Evolutionary conservation across 1,140 invertebrate species (phyloP), one percentile per base, ranked within the genome.

Genomic region (Achatina immaculata): DNA sequence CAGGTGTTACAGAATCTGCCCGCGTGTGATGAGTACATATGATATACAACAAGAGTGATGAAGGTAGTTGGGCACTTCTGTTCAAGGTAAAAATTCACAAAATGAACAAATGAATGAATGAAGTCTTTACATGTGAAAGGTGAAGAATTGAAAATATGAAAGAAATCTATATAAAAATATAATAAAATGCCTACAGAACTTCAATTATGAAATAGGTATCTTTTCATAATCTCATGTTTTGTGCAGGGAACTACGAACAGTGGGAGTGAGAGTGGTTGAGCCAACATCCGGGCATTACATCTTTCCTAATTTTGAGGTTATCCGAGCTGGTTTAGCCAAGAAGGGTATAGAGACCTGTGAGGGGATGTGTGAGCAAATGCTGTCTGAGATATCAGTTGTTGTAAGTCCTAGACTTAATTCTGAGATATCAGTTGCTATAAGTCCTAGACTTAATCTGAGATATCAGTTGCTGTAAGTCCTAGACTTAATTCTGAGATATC

Each of bases 201-300:
- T 1, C 14, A 34, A 38, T 28, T 28, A 0, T 74, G 72, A 43
- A 74, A 45, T 34, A 16, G 72, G 21, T 36, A 38, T 43, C 4
- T 43, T 45, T n/a, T n/a, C n/a, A n/a, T n/a, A n/a, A n/a, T 43
- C 1, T n/a, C 24, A 14, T 62, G 14, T 76, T 58, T 36, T 24
- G 43, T 7, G 16, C 74, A 90, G 88, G 45, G 87, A 90, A 43
- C 80, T 90, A 71, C 82, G 78, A 21, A 85, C 86, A n/a, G 85
- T 89, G 14, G 89, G 88, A 21, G 86, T 90, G 16, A 87, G 82
- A 62, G 82, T 84, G 31, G 76, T 86, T 0, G 51, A 74, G 16
- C 86, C 90, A 45, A 83, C 65, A 65, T 87, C 84, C 24, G 89
- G 89, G 0, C 90, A 86, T 80, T 90, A 90, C 80, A 87, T 90